Base-by-base conservation (phyloP, 2,888 invertebrate species). In the Coelopa pilipes region DNA sequence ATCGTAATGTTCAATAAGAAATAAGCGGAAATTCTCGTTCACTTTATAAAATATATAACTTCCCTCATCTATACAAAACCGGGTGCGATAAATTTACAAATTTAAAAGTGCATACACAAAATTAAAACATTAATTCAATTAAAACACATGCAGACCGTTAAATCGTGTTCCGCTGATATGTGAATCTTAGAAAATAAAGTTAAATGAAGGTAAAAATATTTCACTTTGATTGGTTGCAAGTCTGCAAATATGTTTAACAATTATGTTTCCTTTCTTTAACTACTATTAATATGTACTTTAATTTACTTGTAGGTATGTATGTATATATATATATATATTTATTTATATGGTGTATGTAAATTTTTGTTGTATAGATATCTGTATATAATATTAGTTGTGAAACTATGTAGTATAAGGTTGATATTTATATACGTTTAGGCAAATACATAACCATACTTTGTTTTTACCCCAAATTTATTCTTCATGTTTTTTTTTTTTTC, bases 41-140 rank as follows among this genome's bases (percentile, higher is more conserved):
- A 55, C n/a, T 68, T n/a, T 49, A 49, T 66, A 53, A 45, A 55
- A 55, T 49, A 21, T 66, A 49, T 50, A 46, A 50, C 53, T 50
- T 53, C 53, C 50, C 50, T 53, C 50, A 53, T 74, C 74, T 76
- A 74, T 76, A 62, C 21, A 70, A 74, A 53, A 70, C 59, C 15
- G 76, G 76, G 70, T 65, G 70, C 78, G 75, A 78, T 66, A 76
- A 79, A 80, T 80, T 76, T 66, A 65, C 66, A 59, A 59, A 71
- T 76, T 72, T 77, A 82, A 82, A 78, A 75, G 49, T 46, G 45
- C 11, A 17, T 47, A 46, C 46, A 63, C 46, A 63, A 63, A 50
- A 24, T 50, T 19, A 47, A 50, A 50, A 66, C 47, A 66, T 13
- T 65, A 77, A 79, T 72, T 71, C 74, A 67, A 77, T 76, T 81